Conservation (phyloP, 2,797 vertebrate species). For the Anabacerthia variegaticeps region DNA sequence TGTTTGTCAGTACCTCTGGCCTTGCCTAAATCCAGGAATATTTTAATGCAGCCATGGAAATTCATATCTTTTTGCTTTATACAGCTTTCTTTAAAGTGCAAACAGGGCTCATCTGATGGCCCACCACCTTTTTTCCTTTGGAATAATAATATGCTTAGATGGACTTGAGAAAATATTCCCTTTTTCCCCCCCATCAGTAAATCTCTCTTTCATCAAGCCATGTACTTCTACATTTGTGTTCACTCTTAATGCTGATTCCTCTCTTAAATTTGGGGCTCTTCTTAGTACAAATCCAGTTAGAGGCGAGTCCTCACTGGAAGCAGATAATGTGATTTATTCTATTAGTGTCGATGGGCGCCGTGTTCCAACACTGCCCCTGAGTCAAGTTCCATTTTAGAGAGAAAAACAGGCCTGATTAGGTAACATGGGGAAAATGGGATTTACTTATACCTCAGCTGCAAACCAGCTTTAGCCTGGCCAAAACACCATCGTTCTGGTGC, state of each 20-base stretch:
- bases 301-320: not conserved
- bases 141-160: not conserved
- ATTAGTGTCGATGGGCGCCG: not conserved
- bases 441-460: not conserved
- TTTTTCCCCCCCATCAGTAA: rapidly evolving
- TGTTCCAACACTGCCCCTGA: not conserved
- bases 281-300: conserved; percentile 17
- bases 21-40: not conserved
- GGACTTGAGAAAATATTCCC: not conserved
- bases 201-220: not conserved
- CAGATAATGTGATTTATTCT: conserved; percentile 15
- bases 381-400: not conserved
- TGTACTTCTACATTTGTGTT: not conserved
- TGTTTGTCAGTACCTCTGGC: not conserved
- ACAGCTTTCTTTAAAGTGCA: not conserved
- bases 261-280: not conserved
- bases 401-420: not conserved
- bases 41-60: not conserved
- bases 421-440: not conserved
- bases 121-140: not conserved
- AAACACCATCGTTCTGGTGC: not conserved
- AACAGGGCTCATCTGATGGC: not conserved
- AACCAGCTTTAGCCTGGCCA: not conserved
- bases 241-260: not conserved
- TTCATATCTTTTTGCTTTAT: not conserved